Conservation (phyloP, 1,140 invertebrate species). For the Zelostemma sp. region DNA sequence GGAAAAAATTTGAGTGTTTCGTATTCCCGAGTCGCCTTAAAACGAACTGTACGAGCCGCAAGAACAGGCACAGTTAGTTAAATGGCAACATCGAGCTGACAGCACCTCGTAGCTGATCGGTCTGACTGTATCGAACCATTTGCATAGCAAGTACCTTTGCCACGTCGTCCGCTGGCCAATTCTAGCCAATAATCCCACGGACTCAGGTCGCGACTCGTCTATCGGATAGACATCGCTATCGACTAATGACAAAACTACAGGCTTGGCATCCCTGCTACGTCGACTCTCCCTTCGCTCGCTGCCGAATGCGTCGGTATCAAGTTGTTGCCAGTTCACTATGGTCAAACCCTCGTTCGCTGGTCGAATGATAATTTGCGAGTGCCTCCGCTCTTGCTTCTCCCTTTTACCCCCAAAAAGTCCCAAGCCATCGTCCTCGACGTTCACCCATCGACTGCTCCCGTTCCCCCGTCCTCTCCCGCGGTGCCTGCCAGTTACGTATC, state of each 20-base stretch:
- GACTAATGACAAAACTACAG: conserved; percentile 72
- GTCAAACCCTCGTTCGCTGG: conserved; percentile 60
- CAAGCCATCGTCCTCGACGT: conserved; percentile 32
- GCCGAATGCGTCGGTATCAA: conserved; percentile 61
- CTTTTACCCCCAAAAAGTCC: conserved; percentile 29
- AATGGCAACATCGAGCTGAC: conserved; percentile 9
- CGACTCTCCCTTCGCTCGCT: conserved; percentile 5
- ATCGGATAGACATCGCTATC: conserved; percentile 64
- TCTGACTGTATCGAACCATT: conserved; percentile 23
- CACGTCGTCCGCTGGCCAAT: conserved; percentile 57
- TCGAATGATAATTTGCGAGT: conserved; percentile 69
- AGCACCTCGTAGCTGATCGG: not conserved
- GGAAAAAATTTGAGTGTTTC: too few species aligned
- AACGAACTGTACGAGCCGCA: not conserved
- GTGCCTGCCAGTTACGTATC: conserved; percentile 36
- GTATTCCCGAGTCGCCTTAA: too few species aligned
- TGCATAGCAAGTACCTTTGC: conserved; percentile 31
- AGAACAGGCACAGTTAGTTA: not conserved
- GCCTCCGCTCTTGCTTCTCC: conserved; percentile 23
- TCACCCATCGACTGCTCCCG: conserved; percentile 36
- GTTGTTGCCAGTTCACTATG: conserved; percentile 65
- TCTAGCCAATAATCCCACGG: conserved; percentile 68
- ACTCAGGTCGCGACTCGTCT: conserved; percentile 58
- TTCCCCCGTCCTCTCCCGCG: conserved; percentile 30
- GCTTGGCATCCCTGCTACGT: conserved; percentile 51